Evolutionary conservation across 2,113 vertebrate genomes (phyloP), one percentile per base, ranked within the genome.

Genomic region (Neogale vison): DNA sequence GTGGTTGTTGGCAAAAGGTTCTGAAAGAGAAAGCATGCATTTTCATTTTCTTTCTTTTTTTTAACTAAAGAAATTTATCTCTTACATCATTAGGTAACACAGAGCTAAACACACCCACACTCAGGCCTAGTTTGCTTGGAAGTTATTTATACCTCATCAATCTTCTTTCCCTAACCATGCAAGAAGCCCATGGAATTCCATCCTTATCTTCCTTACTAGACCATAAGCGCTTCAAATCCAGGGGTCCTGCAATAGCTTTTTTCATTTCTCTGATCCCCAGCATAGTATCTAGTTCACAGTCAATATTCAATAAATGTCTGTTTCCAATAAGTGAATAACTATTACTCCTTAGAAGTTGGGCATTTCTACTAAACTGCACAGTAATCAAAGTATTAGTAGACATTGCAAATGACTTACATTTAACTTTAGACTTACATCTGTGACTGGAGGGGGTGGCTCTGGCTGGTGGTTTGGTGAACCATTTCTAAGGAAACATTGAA

Each of bases 1-100:
- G 99, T 99, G 96, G 99, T 99, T 88, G 99, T 99, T 95, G 99
- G 99, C 98, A 99, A 98, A 97, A 99, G 99, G 98, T 99, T 99
- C 99, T 99, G 98, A 97, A 98, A 98, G 81, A 97, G 45, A 97
- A 86, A 52, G 21, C 6, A 42, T 29, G 21, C 7, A 65, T 55
- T 77, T 83, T 95, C 86, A 47, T 77, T 83, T 95, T 89, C 74
- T 63, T 42, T 71, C 17, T 86, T 91, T 96, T 96, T 90, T 76
- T 69, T 24, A 93, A 92, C 18, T 61, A 88, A 77, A 74, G 1
- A 94, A 47, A 76, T 7, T 85, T 12, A 52, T 61, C 29, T 93
- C 50, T 45, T 82, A 72, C 39, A 36, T 50, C 45, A 45, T 65
- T 61, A 88, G 69, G 72, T 89, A 92, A 89, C 36, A 92, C 34